A percentile compares a stretch with the other conserved stretches of the same genome.
These are phyloP conservation scores for Clunio marinus DNA, from an alignment of 2,888 invertebrate genomes.

Conservation along the genomic window DNA sequence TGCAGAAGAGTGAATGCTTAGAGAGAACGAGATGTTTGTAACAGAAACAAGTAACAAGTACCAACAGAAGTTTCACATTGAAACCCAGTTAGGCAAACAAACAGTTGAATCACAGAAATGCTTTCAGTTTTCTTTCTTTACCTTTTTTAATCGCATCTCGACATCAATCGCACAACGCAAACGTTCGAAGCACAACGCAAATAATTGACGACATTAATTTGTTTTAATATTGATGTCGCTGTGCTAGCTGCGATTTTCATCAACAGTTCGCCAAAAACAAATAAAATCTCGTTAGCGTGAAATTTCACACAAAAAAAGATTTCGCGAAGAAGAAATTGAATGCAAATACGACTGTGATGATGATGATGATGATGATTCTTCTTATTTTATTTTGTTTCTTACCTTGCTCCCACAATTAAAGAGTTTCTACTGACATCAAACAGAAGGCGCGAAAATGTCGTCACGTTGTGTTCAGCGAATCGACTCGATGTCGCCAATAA, in stretches of 20 bases:
- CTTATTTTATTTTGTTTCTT: conserved; percentile 48
- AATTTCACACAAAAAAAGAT: too few relatives aligned
- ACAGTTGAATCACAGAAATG: conserved; percentile 3
- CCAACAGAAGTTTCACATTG: not conserved
- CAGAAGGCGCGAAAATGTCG: conserved; percentile 75
- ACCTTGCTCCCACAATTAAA: conserved; percentile 86
- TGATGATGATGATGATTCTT: too few relatives aligned
- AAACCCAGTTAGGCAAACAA: conserved; percentile 10
- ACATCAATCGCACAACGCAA: not conserved
- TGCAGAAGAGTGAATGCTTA: too few relatives aligned
- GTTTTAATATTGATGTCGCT: too few relatives aligned
- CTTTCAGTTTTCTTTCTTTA: not conserved
- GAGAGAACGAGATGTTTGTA: not conserved
- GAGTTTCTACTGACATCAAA: conserved; percentile 85
- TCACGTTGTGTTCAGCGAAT: conserved; percentile 69
- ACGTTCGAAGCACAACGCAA: not conserved
- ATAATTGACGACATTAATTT: not conserved
- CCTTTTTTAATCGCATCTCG: not conserved
- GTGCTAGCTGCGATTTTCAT: not conserved
- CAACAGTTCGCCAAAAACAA: not conserved
- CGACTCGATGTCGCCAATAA: conserved; percentile 61
- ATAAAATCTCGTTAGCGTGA: not conserved
- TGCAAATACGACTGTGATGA: too few relatives aligned
- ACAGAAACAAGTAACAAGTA: not conserved
- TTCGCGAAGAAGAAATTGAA: too few relatives aligned